A percentile compares a stretch with the other conserved stretches of the same genome.
Conservation (phyloP, 37 sponge, comb jelly and placozoan species). For the Oopsacas minuta region DNA sequence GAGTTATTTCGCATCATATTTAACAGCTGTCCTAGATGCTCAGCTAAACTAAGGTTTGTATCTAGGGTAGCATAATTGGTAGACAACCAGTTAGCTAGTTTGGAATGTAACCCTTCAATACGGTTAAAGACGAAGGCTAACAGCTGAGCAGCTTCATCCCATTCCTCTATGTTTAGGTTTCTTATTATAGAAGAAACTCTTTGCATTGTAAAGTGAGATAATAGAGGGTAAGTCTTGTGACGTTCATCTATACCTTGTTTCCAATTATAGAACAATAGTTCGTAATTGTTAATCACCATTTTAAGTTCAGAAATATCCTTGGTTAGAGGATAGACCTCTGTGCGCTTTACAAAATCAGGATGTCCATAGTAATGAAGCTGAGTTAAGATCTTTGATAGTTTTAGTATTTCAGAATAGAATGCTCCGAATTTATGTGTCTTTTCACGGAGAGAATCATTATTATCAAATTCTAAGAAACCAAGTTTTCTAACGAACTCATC, state of each 20-base stretch:
- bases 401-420: background rate
- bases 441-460: constrained; percentile 3
- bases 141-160: background rate
- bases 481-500: constrained; percentile 12
- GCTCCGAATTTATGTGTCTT: background rate
- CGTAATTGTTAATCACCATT: background rate
- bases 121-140: background rate
- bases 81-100: background rate
- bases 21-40: background rate
- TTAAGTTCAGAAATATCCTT: background rate
- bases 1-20: background rate
- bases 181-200: background rate
- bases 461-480: constrained; percentile 7
- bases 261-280: background rate
- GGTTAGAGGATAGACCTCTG: background rate
- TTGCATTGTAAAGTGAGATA: constrained; percentile 8
- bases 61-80: background rate
- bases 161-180: background rate
- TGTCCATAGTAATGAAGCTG: constrained; percentile 17
- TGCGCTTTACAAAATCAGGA: background rate
- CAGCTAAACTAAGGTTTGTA: background rate
- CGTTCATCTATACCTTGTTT: background rate
- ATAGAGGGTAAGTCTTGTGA: background rate
- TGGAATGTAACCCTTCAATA: background rate
- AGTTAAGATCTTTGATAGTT: background rate